These are phyloP conservation scores for Acanthopagrus latus DNA, from an alignment of 2,797 vertebrate genomes.

Conservation along the genomic window DNA sequence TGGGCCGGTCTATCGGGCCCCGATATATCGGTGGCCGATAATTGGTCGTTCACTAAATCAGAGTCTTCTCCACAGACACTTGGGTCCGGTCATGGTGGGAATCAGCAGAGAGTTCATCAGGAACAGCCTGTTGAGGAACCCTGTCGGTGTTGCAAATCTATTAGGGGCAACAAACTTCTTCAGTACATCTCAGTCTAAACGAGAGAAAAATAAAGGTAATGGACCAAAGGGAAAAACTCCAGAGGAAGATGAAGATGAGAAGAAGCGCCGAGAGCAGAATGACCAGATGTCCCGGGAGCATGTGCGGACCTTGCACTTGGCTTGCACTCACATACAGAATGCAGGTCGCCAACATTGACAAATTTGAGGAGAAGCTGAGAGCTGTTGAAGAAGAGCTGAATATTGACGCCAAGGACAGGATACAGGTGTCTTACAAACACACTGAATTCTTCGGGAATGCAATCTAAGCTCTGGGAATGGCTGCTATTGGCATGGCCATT, in stretches of 20 bases:
- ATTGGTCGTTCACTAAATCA: too few species aligned
- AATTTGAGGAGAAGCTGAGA: slow-evolving; percentile 97
- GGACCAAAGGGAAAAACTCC: slow-evolving; percentile 87
- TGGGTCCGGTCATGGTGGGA: slow-evolving; percentile 72
- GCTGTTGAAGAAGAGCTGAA: slow-evolving; percentile 94
- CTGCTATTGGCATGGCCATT: slow-evolving; percentile 89
- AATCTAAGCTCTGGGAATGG: slow-evolving; percentile 91
- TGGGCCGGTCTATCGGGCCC: too few species aligned
- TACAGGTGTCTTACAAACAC: slow-evolving; percentile 95
- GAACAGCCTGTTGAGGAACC: slow-evolving; percentile 79
- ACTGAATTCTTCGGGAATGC: slow-evolving; percentile 95
- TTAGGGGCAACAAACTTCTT: slow-evolving; percentile 90
- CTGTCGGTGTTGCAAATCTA: slow-evolving; percentile 85
- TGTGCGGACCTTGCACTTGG: slow-evolving; percentile 86
- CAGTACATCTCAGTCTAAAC: slow-evolving; percentile 82
- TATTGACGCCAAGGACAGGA: slow-evolving; percentile 92
- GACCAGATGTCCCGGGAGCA: slow-evolving; percentile 94
- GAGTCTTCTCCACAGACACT: slow-evolving; percentile 79
- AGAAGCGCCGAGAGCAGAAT: slow-evolving; percentile 89
- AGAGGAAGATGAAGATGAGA: slow-evolving; percentile 94
- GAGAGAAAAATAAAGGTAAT: slow-evolving; percentile 83
- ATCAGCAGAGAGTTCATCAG: slow-evolving; percentile 77
- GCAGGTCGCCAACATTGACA: slow-evolving; percentile 98
- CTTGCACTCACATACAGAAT: slow-evolving; percentile 92
- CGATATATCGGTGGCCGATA: too few species aligned